Evolutionary conservation across 2,888 invertebrate species (phyloP).

Genomic region (Bembecia ichneumoniformis): DNA sequence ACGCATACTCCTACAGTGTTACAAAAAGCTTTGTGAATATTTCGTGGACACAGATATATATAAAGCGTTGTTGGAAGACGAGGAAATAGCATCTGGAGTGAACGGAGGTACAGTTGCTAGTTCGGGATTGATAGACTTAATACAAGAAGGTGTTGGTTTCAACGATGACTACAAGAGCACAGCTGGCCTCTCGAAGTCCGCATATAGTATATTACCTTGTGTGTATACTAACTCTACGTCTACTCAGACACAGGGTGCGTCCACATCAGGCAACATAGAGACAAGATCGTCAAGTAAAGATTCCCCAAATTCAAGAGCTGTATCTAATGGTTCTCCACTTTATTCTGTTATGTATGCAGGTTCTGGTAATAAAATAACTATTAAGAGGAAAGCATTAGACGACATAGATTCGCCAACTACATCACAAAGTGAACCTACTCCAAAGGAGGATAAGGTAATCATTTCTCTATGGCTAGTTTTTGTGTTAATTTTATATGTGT

Average conservation of each 20-base stretch:
- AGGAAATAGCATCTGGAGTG: conserved; percentile 62
- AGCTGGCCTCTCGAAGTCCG: conserved; percentile 80
- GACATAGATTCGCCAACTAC: conserved; percentile 49
- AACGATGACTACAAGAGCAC: conserved; percentile 82
- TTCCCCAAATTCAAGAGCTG: conserved; percentile 50
- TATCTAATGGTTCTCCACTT: conserved; percentile 56
- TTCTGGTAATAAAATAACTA: conserved; percentile 86
- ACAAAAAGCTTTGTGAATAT: conserved; percentile 89
- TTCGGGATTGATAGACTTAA: conserved; percentile 79
- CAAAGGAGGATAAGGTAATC: conserved; percentile 54
- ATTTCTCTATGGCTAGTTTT: conserved; percentile 23
- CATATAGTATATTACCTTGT: conserved; percentile 81
- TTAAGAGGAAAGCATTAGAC: conserved; percentile 81
- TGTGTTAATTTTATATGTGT: too few species aligned
- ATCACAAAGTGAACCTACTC: conserved; percentile 43
- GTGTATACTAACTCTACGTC: conserved; percentile 77
- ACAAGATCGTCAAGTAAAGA: conserved; percentile 40
- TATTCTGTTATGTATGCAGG: conserved; percentile 88
- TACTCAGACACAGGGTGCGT: conserved; percentile 52
- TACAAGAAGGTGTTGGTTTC: conserved; percentile 85
- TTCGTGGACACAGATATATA: conserved; percentile 82
- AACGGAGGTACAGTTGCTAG: conserved; percentile 67
- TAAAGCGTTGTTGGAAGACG: conserved; percentile 70
- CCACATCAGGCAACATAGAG: conserved; percentile 43
- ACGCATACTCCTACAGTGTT: conserved; percentile 87